Base-by-base conservation (phyloP, 2,888 invertebrate genomes). In the Gonocerus acuteangulatus region DNA sequence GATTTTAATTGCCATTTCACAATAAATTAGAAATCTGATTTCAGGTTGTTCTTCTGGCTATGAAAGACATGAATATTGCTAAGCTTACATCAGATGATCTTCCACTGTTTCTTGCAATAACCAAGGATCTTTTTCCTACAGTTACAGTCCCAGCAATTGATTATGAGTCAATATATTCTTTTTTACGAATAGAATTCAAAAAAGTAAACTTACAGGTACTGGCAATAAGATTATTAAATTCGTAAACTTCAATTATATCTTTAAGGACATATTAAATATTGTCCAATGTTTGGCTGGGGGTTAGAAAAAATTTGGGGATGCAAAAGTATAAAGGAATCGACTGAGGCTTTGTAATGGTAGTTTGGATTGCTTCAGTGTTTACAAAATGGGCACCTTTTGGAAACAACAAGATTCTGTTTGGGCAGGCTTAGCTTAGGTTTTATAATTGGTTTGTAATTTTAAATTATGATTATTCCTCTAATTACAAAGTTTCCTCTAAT, bases 31-130 rank as follows among this genome's bases (percentile, higher is more conserved):
- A n/a, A n/a, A n/a, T n/a, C n/a, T n/a, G 9, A 16, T 49, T 60
- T 7, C 39, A 85, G 84, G 79, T 86, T 70, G 77, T 85, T 61
- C 81, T 86, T 67, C 75, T 91, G 61, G 91, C 92, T 0, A 91
- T 93, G 90, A 85, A 87, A 42, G 92, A 93, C 73, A 92, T 92
- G 91, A 93, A 92, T 73, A 81, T 89, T 45, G 90, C 93, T 0
- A 85, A 89, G 48, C 76, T 93, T 62, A 90, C 91, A 0, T 80
- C 89, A 0, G 85, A 87, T 67, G 94, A 94, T 76, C 79, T 91
- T 65, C 90, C 91, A 0, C 77, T 93, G 1, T 93, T 93, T 73
- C 84, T 84, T 71, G 89, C 88, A 3, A 90, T 93, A 69, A 87
- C 90, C 79, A 80, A 84, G 45, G 92, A 92, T 72, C 84, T 93